Percentiles rank a stretch among this genome's conserved stretches.
Evolutionary conservation across 2,888 invertebrate species (phyloP).

Genomic region (Ischnus inquisitorius): DNA sequence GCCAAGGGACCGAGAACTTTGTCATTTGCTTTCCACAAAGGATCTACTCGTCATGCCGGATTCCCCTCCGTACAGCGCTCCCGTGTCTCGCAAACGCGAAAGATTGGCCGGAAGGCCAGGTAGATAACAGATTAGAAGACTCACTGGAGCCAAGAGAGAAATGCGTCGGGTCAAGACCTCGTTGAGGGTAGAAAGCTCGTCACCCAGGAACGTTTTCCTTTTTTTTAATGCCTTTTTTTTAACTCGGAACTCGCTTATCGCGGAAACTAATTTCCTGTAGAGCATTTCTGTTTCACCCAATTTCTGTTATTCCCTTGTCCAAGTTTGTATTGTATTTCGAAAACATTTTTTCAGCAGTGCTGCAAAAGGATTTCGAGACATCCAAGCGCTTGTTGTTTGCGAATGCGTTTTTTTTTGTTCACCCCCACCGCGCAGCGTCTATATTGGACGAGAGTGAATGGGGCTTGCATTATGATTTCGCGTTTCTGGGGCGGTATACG

Average conservation of each 20-base stretch:
- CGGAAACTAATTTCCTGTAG: neutral
- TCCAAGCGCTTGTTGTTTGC: neutral
- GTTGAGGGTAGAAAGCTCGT: neutral
- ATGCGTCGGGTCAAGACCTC: neutral
- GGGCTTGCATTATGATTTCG: constrained; percentile 2
- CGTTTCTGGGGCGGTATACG: neutral
- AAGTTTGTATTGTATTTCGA: neutral
- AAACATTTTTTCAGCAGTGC: neutral
- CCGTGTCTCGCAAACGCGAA: constrained; percentile 1
- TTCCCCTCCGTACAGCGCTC: neutral
- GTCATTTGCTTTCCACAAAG: constrained; percentile 39
- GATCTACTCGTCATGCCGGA: constrained; percentile 4
- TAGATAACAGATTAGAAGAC: constrained; percentile 8
- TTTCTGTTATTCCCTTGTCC: neutral
- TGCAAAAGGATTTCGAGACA: neutral
- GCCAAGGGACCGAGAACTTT: constrained; percentile 42
- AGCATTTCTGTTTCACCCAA: neutral
- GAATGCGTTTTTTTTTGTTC: neutral
- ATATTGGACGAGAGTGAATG: neutral
- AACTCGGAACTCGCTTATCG: neutral
- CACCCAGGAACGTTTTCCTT: neutral
- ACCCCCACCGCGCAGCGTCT: neutral
- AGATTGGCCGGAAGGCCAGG: constrained; percentile 4
- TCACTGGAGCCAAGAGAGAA: neutral
- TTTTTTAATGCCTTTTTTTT: too few species aligned